Conservation (phyloP, 2,888 invertebrate species). For the Lottia scabra region DNA sequence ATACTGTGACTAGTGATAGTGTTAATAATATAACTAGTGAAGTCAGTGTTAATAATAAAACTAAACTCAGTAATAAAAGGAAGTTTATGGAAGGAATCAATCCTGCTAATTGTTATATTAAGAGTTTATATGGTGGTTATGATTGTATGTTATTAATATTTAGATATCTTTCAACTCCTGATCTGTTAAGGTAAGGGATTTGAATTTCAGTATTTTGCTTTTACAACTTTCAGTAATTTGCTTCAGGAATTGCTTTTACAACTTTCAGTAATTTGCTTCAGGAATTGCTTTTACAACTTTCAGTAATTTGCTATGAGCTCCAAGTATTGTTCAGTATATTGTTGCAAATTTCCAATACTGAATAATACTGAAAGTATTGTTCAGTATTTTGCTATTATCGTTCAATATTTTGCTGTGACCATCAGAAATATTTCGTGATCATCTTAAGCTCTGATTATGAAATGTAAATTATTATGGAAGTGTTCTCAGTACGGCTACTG, state of each 20-base stretch:
- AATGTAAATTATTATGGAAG: too few species aligned
- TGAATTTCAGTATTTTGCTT: constrained; percentile 2
- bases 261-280: too few species aligned
- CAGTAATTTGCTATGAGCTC: too few species aligned
- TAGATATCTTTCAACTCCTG: constrained; percentile 44
- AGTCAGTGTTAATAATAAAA: neutral
- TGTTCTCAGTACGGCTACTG: too few species aligned
- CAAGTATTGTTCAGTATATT: too few species aligned
- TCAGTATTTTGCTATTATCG: too few species aligned
- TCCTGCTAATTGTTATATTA: constrained; percentile 40
- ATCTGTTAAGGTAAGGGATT: constrained; percentile 51
- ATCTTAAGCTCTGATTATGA: too few species aligned
- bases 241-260: too few species aligned
- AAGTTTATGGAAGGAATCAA: constrained; percentile 10
- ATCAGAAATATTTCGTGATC: too few species aligned
- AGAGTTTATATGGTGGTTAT: constrained; percentile 54
- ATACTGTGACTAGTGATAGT: neutral
- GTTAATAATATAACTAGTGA: too few species aligned
- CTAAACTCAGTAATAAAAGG: neutral
- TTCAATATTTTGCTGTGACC: too few species aligned
- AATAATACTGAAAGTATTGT: neutral
- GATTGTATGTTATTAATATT: constrained; percentile 59
- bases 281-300: too few species aligned
- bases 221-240: neutral
- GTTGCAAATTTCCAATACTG: neutral